A percentile compares a stretch with the other conserved stretches of the same genome.
phyloP scores from a whole-genome alignment of 2,888 invertebrate species.

The Tillus elongatus region DNA sequence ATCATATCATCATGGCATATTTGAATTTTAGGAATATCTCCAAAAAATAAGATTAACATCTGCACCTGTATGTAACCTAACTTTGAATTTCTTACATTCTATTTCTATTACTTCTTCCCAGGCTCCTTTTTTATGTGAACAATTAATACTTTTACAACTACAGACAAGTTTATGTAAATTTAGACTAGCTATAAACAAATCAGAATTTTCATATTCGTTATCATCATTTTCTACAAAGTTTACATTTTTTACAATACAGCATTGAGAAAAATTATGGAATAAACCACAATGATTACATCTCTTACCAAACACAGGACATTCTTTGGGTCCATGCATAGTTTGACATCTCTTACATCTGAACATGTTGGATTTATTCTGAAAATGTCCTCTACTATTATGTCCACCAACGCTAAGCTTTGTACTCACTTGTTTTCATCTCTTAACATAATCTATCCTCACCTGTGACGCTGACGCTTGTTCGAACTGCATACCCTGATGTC shows the following conservation, averaged over 20 bases:
- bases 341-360: background rate
- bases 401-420: too few relatives aligned
- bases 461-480: too few relatives aligned
- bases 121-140: background rate
- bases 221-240: background rate
- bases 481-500: background rate
- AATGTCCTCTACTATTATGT: too few relatives aligned
- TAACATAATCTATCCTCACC: too few relatives aligned
- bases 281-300: background rate
- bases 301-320: conserved; percentile 5
- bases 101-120: conserved; percentile 4
- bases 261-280: background rate
- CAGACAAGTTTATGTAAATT: background rate
- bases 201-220: background rate
- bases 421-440: too few relatives aligned
- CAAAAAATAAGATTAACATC: conserved; percentile 13
- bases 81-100: conserved; percentile 3
- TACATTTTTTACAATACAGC: background rate
- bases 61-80: conserved; percentile 5
- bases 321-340: background rate
- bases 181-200: background rate
- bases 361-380: conserved; percentile 1
- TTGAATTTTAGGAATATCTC: conserved; percentile 14
- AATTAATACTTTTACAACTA: background rate
- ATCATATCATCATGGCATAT: conserved; percentile 21